A percentile compares a stretch with the other conserved stretches of the same genome.
Conservation (phyloP, 2,113 vertebrate species). For the Seriola rivoliana region DNA sequence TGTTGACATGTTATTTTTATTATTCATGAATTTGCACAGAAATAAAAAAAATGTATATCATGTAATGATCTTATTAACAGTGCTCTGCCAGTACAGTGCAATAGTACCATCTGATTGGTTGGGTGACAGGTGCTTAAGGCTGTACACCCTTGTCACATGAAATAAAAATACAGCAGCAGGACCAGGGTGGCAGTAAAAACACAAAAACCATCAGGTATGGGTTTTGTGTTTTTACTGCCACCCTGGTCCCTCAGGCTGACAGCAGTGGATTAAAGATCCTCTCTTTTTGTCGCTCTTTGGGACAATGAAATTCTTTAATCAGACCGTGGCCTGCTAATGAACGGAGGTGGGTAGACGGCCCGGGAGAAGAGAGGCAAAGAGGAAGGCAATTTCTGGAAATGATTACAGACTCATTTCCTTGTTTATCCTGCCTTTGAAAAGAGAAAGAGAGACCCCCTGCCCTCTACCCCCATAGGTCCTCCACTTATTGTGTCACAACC, state of each 20-base stretch:
- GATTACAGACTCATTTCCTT: slow-evolving; percentile 89
- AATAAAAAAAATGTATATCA: background rate
- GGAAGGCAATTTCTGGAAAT: slow-evolving; percentile 88
- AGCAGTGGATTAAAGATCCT: slow-evolving; percentile 52
- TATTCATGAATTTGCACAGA: background rate
- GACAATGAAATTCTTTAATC: slow-evolving; percentile 84
- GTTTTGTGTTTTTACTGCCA: too few species aligned
- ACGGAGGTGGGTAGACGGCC: slow-evolving; percentile 77
- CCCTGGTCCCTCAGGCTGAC: slow-evolving; percentile 20
- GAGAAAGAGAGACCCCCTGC: slow-evolving; percentile 66
- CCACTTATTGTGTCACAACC: slow-evolving; percentile 74
- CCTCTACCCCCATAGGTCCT: slow-evolving; percentile 69
- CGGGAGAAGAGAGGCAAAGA: slow-evolving; percentile 74
- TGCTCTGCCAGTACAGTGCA: background rate
- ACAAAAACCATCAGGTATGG: background rate
- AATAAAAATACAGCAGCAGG: slow-evolving; percentile 17
- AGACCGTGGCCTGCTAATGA: slow-evolving; percentile 84
- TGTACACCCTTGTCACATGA: slow-evolving; percentile 38
- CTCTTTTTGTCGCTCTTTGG: slow-evolving; percentile 47
- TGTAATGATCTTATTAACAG: background rate
- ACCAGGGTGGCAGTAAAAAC: slow-evolving; percentile 9
- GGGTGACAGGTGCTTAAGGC: slow-evolving; percentile 12
- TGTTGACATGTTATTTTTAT: background rate
- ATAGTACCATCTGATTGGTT: slow-evolving; percentile 1
- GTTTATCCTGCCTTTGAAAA: slow-evolving; percentile 87